A percentile compares a stretch with the other conserved stretches of the same genome.
Conservation (phyloP, 2,113 vertebrate genomes). For the Strigops habroptila region DNA sequence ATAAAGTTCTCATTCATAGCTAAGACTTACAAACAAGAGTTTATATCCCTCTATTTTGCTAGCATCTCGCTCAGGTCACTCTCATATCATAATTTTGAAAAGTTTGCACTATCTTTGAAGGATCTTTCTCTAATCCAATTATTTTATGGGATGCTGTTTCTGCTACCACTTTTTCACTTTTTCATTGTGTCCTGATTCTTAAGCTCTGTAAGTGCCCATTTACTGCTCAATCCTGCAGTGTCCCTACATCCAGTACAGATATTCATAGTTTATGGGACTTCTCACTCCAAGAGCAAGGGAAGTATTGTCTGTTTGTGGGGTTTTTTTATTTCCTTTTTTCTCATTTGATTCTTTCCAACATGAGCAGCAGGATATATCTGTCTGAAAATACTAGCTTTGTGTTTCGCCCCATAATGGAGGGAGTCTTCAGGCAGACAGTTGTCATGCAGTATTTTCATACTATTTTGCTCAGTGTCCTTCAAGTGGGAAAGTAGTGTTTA, state of each 20-base stretch:
- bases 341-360: background rate
- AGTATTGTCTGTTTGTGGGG: background rate
- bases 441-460: background rate
- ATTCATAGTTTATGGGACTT: background rate
- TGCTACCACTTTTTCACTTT: background rate
- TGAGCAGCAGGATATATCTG: background rate
- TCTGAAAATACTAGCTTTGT: background rate
- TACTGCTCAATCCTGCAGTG: background rate
- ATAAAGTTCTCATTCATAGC: slow-evolving; percentile 2
- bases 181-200: background rate
- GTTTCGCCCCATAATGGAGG: background rate
- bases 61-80: background rate
- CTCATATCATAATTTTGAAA: background rate
- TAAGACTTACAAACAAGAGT: background rate
- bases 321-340: background rate
- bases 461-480: background rate
- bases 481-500: background rate
- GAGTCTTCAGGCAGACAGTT: background rate
- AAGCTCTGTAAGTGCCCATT: background rate
- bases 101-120: background rate
- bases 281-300: background rate
- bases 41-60: background rate
- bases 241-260: background rate
- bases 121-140: background rate
- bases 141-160: background rate